Conservation (phyloP, 2,888 invertebrate species). For the Trisateles emortualis region DNA sequence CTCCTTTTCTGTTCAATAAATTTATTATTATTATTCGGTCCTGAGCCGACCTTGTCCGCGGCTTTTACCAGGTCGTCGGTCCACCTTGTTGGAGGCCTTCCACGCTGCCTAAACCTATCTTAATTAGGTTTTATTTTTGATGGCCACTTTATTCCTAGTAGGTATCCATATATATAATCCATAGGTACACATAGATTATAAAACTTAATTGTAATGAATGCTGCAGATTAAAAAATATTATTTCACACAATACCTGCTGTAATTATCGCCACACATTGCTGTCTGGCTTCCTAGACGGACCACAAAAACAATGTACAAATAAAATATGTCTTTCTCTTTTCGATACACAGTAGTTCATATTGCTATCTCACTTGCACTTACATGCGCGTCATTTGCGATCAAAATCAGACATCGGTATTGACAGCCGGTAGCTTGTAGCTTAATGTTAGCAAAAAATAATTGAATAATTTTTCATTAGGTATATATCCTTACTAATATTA, state of each 20-base stretch:
- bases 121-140: no score
- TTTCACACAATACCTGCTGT: background rate
- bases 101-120: no score
- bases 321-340: background rate
- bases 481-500: no score
- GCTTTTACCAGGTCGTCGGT: no score
- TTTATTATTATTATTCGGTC: no score
- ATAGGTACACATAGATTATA: no score
- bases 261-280: background rate
- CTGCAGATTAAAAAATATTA: background rate
- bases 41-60: no score
- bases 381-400: background rate
- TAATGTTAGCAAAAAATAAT: constrained; percentile 38
- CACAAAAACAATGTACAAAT: constrained; percentile 3
- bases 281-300: background rate
- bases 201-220: background rate
- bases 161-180: no score
- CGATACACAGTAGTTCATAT: background rate
- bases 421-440: constrained; percentile 42
- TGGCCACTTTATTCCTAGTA: no score
- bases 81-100: no score
- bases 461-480: constrained; percentile 12
- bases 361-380: background rate
- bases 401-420: constrained; percentile 28
- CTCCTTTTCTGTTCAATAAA: no score